Percentiles rank a stretch among this genome's conserved stretches.
Evolutionary conservation across 2,797 vertebrate species (phyloP).

Genomic region (Peromyscus nudipes): DNA sequence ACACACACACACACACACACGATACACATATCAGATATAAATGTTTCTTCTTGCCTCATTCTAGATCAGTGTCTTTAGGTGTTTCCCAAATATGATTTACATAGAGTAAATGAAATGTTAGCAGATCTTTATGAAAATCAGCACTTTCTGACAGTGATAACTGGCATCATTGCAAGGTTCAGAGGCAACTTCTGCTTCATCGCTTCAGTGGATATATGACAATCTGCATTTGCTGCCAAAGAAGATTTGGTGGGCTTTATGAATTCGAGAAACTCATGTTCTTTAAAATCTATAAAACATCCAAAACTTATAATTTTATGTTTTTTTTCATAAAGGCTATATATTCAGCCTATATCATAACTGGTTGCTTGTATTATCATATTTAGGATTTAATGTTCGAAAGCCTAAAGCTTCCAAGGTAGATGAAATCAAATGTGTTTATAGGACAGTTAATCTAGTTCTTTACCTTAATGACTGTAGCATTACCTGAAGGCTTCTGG

Average conservation of each 20-base stretch:
- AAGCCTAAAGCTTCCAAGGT: not conserved
- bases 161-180: not conserved
- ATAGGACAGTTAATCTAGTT: not conserved
- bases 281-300: not conserved
- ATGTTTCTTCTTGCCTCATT: not conserved
- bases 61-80: not conserved
- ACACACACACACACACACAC: not conserved
- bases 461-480: not conserved
- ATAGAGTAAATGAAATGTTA: not conserved
- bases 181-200: not conserved
- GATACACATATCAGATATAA: not conserved
- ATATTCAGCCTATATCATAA: not conserved
- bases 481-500: not conserved
- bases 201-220: not conserved
- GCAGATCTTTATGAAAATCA: not conserved
- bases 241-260: not conserved
- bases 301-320: not conserved
- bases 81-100: not conserved
- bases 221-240: not conserved
- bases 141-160: not conserved
- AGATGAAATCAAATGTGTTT: not conserved
- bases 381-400: slow-evolving; percentile 9
- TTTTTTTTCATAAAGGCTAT: not conserved
- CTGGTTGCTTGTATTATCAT: not conserved
- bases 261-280: not conserved